Base-by-base conservation (phyloP, 1,140 invertebrate species). In the Anastrepha ludens region DNA sequence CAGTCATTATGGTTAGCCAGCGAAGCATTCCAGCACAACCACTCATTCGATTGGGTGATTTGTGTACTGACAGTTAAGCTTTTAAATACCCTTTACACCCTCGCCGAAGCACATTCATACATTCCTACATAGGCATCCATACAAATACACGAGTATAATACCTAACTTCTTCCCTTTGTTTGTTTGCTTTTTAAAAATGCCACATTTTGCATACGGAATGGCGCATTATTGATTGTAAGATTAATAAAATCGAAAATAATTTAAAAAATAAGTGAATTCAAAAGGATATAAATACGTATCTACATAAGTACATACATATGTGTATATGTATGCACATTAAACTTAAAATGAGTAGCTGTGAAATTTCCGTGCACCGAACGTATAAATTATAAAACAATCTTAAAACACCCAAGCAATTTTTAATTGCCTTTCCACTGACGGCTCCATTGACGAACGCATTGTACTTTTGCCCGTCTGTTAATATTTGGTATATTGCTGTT, bases 301-400 rank as follows among this genome's bases (percentile, higher is more conserved):
- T n/a, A 47, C 70, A 50, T 17, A 74, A 17, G 41, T 47, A 2
- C 17, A 39, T 81, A n/a, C 47, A 55, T 81, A 11, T 81, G 5
- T 74, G 41, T 47, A 2, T 74, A 4, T 44, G 5, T 47, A 15
- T 74, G 74, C 55, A 50, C 13, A 11, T 29, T 2, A 47, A 55
- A 81, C 8, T 81, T 20, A 55, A 55, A 81, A 29, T 81, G 74
- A 81, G 74, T 81, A 81, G 47, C 74, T 81, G 44, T 81, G 74
- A 55, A 81, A 81, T 81, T 81, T 81, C 55, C 47, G 44, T 81
- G 20, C 6, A 81, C 47, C 47, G 44, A 6, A 55, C 17, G 17
- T 20, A 55, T 81, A 55, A 81, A 81, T 81, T 81, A 81, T 74
- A 81, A 50, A 81, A 50, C n/a, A 81, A 55, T 81, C 74, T 81